Percentiles rank a stretch among this genome's conserved stretches.
Evolutionary conservation across 2,888 invertebrate species (phyloP).

Genomic region (Neelides folsomi): DNA sequence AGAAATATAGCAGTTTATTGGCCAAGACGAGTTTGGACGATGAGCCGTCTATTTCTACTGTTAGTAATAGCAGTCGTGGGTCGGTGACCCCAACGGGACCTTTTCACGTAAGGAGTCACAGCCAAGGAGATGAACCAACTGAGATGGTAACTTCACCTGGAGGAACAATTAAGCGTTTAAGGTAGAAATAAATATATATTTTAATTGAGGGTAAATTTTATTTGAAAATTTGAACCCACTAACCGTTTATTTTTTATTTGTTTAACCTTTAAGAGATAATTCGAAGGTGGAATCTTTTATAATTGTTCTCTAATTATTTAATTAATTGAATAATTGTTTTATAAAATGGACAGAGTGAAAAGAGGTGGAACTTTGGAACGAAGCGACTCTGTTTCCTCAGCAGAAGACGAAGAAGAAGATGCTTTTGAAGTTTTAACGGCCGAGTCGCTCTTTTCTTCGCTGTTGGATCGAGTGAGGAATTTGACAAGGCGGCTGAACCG

Average conservation of each 20-base stretch:
- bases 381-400: slow-evolving; percentile 79
- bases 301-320: too few species aligned
- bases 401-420: slow-evolving; percentile 62
- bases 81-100: slow-evolving; percentile 6
- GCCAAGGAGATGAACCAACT: slow-evolving; percentile 28
- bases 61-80: slow-evolving; percentile 14
- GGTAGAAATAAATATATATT: slow-evolving; percentile 10
- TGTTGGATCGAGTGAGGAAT: slow-evolving; percentile 51
- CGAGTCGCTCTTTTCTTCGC: slow-evolving; percentile 66
- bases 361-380: slow-evolving; percentile 49
- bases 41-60: slow-evolving; percentile 13
- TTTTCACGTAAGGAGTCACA: slow-evolving; percentile 22
- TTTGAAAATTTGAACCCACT: too few species aligned
- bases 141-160: slow-evolving; percentile 8
- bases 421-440: slow-evolving; percentile 82
- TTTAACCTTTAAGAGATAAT: too few species aligned
- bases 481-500: slow-evolving; percentile 71
- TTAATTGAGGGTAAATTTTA: background rate
- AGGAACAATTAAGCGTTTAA: slow-evolving; percentile 19
- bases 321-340: too few species aligned
- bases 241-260: too few species aligned
- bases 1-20: slow-evolving; percentile 39
- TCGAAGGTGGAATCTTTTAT: too few species aligned
- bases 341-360: background rate
- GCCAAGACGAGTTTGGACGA: slow-evolving; percentile 24